Evolutionary conservation across 1,140 invertebrate species (phyloP).

Genomic region (Caenorhabditis inopinata): DNA sequence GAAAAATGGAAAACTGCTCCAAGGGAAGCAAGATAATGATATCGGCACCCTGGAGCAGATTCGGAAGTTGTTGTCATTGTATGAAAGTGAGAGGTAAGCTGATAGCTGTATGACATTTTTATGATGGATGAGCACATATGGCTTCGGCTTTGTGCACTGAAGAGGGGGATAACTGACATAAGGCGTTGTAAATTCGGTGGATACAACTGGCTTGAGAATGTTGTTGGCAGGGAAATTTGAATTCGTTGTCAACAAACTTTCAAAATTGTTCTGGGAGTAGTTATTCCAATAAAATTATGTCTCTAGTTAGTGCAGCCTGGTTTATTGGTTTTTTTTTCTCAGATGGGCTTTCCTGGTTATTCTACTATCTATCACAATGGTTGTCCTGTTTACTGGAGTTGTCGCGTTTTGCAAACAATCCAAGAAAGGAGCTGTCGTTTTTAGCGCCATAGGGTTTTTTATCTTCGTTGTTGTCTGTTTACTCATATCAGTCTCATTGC

Average conservation of each 20-base stretch:
- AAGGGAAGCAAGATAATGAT: constrained; percentile 23
- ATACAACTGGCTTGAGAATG: neutral
- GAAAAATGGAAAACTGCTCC: constrained; percentile 1
- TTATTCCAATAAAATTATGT: too few species aligned
- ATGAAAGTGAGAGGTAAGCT: constrained; percentile 39
- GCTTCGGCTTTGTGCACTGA: neutral
- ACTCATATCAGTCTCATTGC: constrained; percentile 28
- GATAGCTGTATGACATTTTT: neutral
- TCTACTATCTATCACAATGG: constrained; percentile 48
- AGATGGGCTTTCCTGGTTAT: constrained; percentile 47
- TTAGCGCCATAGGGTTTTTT: constrained; percentile 47
- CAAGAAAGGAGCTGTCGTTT: constrained; percentile 48
- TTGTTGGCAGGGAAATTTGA: neutral
- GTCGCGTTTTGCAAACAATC: constrained; percentile 49
- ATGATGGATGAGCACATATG: constrained; percentile 6
- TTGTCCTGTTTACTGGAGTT: constrained; percentile 49
- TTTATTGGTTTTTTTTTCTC: neutral
- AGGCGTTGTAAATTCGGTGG: neutral
- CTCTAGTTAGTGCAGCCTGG: too few species aligned
- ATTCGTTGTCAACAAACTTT: neutral
- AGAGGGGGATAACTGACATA: neutral
- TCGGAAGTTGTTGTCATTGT: neutral
- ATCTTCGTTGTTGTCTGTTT: constrained; percentile 48
- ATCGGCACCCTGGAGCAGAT: constrained; percentile 12
- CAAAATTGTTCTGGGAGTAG: too few species aligned